A percentile compares a stretch with the other conserved stretches of the same genome.
Conservation (phyloP, 2,888 invertebrate species). For the Epirrhoe alternata region DNA sequence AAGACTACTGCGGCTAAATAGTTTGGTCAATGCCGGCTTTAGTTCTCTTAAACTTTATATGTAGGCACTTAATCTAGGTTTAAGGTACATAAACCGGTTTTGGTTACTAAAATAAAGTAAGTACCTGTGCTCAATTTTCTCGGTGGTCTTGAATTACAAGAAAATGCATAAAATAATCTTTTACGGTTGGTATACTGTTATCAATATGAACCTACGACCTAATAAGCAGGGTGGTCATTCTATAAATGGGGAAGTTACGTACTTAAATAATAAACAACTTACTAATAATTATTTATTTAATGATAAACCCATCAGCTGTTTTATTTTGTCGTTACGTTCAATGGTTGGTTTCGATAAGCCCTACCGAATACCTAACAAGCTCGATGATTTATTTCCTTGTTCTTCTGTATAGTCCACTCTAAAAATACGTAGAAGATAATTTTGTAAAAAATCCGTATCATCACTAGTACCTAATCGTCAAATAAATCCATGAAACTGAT, state of each 20-base stretch:
- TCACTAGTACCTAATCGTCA: not conserved
- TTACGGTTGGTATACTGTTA: not conserved
- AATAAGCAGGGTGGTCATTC: conserved; percentile 2
- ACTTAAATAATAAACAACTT: conserved; percentile 10
- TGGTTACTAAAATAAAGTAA: no score
- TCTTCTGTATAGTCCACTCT: conserved; percentile 3
- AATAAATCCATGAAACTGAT: not conserved
- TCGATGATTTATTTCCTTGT: conserved; percentile 29
- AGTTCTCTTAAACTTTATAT: no score
- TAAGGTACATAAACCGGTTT: no score
- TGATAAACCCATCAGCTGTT: conserved; percentile 31
- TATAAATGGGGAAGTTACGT: conserved; percentile 1
- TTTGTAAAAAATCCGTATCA: not conserved
- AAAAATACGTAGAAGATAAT: not conserved
- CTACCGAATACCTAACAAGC: conserved; percentile 24
- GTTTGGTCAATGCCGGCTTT: no score
- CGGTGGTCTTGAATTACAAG: not conserved
- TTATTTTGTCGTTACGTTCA: conserved; percentile 35
- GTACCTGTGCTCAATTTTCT: no score
- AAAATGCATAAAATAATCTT: not conserved
- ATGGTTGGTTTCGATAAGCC: conserved; percentile 35
- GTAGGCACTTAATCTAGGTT: no score
- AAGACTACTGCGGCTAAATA: no score
- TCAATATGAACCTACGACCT: not conserved
- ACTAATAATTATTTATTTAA: conserved; percentile 32